A percentile compares a stretch with the other conserved stretches of the same genome.
Conservation (phyloP, 2,888 invertebrate species). For the Habrosyne pyritoides region DNA sequence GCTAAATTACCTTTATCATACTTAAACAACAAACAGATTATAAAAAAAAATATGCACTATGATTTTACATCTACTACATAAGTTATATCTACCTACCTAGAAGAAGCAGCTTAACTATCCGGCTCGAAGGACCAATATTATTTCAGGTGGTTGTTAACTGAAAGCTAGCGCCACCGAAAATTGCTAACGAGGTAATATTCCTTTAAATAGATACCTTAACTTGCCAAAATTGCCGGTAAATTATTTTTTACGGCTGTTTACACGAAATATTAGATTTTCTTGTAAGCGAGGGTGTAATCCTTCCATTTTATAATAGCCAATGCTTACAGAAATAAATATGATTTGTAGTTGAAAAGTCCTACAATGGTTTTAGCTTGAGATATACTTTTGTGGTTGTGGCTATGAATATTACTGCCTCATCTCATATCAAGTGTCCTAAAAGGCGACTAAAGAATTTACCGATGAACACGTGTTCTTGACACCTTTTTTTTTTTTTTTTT, state of each 20-base stretch:
- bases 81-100: neutral
- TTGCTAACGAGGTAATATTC: conserved; percentile 5
- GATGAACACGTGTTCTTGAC: no score
- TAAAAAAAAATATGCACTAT: neutral
- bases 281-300: neutral
- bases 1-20: no score
- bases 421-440: no score
- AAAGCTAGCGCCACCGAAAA: conserved; percentile 6
- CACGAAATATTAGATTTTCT: neutral
- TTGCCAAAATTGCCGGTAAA: neutral
- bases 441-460: no score
- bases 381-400: no score
- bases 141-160: conserved; percentile 5
- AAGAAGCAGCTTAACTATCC: neutral
- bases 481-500: no score
- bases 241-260: neutral
- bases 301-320: neutral
- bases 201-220: neutral
- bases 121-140: neutral
- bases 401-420: no score
- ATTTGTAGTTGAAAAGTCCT: no score
- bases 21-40: no score
- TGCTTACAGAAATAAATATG: no score
- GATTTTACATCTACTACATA: neutral
- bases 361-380: no score